A percentile compares a stretch with the other conserved stretches of the same genome.
phyloP scores from a whole-genome alignment of 2,797 vertebrate species.

The Oreonectes daqikongensis region DNA sequence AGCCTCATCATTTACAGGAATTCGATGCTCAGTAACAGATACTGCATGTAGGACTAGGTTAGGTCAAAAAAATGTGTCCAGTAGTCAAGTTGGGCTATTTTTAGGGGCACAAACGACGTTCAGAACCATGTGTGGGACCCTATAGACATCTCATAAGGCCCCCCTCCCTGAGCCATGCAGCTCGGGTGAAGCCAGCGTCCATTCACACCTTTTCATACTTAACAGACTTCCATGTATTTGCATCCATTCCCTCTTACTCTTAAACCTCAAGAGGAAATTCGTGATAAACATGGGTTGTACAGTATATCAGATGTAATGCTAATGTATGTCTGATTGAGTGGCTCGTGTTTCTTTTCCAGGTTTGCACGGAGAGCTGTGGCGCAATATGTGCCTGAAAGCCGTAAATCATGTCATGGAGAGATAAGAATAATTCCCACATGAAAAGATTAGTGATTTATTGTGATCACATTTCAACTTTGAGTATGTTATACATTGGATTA shows the following conservation, averaged over 20 bases:
- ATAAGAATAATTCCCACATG: constrained; percentile 21
- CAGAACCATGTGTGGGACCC: constrained; percentile 70
- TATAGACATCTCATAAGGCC: constrained; percentile 65
- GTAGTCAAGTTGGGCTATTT: constrained; percentile 77
- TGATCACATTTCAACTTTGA: not conserved
- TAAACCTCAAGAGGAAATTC: constrained; percentile 9
- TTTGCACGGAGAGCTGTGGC: not conserved
- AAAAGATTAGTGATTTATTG: not conserved
- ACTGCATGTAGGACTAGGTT: constrained; percentile 69
- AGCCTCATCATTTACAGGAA: constrained; percentile 79
- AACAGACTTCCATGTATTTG: not conserved
- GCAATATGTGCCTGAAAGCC: not conserved
- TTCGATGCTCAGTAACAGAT: constrained; percentile 75
- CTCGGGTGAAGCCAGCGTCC: not conserved
- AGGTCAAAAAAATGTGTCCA: constrained; percentile 82
- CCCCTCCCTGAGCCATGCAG: constrained; percentile 54
- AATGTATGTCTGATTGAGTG: not conserved
- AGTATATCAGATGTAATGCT: constrained; percentile 6
- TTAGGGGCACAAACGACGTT: constrained; percentile 78
- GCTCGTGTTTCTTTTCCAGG: constrained; percentile 45
- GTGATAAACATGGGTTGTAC: not conserved
- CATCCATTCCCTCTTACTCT: not conserved
- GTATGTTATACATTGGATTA: not conserved
- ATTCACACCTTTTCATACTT: constrained; percentile 13
- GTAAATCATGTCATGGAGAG: constrained; percentile 1